These are phyloP conservation scores for Drosophila sp. DNA, from an alignment of 1,140 invertebrate species.

Conservation along the genomic window DNA sequence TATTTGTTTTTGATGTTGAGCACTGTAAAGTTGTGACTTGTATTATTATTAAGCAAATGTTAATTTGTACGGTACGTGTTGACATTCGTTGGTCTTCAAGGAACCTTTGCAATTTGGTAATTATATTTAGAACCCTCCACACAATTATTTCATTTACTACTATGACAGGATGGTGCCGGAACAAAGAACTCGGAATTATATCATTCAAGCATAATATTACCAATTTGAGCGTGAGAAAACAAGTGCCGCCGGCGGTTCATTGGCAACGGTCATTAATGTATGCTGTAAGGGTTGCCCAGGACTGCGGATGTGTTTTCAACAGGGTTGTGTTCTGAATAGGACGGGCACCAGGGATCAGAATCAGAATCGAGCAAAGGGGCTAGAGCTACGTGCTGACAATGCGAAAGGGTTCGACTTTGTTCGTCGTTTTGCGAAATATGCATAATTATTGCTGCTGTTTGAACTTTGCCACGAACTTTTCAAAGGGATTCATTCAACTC, in stretches of 20 bases:
- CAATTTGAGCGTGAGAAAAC: conserved; percentile 51
- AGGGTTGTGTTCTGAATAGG: background rate
- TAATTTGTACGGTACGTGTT: too few species aligned
- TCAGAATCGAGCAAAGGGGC: background rate
- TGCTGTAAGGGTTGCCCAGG: conserved; percentile 49
- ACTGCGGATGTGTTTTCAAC: background rate
- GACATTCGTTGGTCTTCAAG: too few species aligned
- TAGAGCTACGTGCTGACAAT: conserved; percentile 17
- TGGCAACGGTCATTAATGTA: conserved; percentile 38
- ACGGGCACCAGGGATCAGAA: background rate
- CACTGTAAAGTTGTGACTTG: too few species aligned
- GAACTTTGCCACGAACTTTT: conserved; percentile 48
- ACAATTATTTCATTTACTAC: background rate
- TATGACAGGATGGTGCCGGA: background rate
- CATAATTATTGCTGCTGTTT: conserved; percentile 69
- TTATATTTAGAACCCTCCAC: background rate
- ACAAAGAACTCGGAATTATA: conserved; percentile 2
- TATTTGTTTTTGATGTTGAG: too few species aligned
- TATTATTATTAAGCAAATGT: too few species aligned
- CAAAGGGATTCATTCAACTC: conserved; percentile 31
- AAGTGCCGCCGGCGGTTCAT: conserved; percentile 61
- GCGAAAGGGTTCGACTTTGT: conserved; percentile 50
- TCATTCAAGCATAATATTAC: conserved; percentile 38
- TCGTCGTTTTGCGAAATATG: conserved; percentile 55
- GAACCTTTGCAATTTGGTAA: background rate